Evolutionary conservation across 2,113 vertebrate genomes (phyloP), one percentile per base, ranked within the genome.

Genomic region (Oxyruncus cristatus): DNA sequence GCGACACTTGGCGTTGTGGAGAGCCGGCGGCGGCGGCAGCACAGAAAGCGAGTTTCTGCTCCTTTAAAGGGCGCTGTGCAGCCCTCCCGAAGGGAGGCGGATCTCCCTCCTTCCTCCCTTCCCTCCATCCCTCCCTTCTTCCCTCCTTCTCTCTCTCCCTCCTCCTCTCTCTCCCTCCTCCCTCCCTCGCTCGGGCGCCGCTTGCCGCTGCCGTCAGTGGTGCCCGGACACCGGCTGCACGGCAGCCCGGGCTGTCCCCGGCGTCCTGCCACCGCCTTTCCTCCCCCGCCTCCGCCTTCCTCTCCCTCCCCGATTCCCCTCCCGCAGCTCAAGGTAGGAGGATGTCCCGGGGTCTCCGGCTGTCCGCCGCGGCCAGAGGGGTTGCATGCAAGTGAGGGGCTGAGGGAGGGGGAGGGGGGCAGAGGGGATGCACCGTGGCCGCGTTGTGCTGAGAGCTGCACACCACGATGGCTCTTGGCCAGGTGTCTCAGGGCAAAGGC

Each of bases 31-130:
- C 5, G 8, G 80, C 28, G 9, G 44, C 55, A 3, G 42, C 5
- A n/a, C 47, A 50, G 63, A 76, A 89, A 98, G 96, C 59, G 73
- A 70, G 92, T 67, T 88, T 91, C 97, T 95, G 97, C 93, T 84
- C 94, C 98, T 98, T 98, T 98, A 98, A 98, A 97, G 97, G 95
- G 53, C 63, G 96, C 95, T 95, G 95, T 92, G 85, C 66, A 91
- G 91, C 73, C 58, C 93, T 98, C 97, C 98, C 98, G 92, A 98
- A 97, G 98, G 99, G 98, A 98, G 99, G 99, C 99, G 99, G 98
- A 98, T 98, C 99, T 97, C 97, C 94, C 97, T 97, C 67, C 76
- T 61, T 86, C 72, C 22, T 49, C 68, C 76, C 83, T 30, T 92
- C 93, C 88, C 77, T 85, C 61, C 67, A 8, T 78, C 55, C 86